Evolutionary conservation across 2,797 vertebrate genomes (phyloP), one percentile per base, ranked within the genome.

Genomic region (Thaleichthys pacificus): DNA sequence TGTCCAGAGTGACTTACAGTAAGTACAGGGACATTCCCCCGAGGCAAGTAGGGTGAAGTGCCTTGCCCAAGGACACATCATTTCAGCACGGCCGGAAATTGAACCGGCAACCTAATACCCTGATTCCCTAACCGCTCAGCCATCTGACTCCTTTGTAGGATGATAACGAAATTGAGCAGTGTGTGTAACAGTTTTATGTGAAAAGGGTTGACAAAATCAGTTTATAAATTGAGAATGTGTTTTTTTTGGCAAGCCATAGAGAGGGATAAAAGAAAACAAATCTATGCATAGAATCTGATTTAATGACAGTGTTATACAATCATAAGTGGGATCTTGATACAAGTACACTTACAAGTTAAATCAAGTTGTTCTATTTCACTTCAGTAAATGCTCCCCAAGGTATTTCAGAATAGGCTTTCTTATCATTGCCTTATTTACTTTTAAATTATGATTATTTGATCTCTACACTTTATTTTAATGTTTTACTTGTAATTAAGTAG

Each of bases 391-490:
- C 17, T 63, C 15, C 17, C 26, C 17, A 19, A 21, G 61, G 5
- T 3, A 8, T 32, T 30, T 30, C 61, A 3, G 30, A 64, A 38
- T 42, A 5, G n/a, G 62, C 62, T 74, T 81, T 76, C 75, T 35
- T 68, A 75, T 74, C 56, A 62, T 71, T 61, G 47, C 69, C 24
- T 75, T 60, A 75, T 30, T 60, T 19, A 38, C 5, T 70, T 61
- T 49, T 70, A 5, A 42, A 38, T 35, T 61, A 3, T 0, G 35
- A 8, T 69, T 61, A 5, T 11, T 42, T 19, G 5, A 30, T 7
- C 15, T 28, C 63, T 32, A 54, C 11, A 65, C 64, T 68, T 71
- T 51, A 5, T 2, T 69, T 68, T 68, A 69, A 68, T 57, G 61
- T 71, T 70, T 69, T 67, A 72, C 58, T 35, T 12, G 61, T 58